Evolutionary conservation across 2,797 vertebrate species (phyloP).

Genomic region (Gambusia yucatana): DNA sequence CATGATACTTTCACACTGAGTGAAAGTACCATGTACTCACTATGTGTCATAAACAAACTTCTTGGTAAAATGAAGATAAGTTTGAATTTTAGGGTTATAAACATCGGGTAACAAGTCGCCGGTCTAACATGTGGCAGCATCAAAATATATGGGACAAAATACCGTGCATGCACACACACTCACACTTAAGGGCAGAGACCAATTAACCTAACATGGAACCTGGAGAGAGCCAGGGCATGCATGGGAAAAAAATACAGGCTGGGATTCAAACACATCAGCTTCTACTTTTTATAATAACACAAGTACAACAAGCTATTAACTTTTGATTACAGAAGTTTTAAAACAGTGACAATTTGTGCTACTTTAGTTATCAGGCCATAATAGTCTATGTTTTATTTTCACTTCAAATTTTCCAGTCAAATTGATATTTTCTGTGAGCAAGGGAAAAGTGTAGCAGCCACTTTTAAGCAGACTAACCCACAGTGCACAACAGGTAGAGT

Average conservation of each 20-base stretch:
- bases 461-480: background rate
- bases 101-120: background rate
- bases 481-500: background rate
- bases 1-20: background rate
- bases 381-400: background rate
- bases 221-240: background rate
- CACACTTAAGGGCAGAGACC: background rate
- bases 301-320: background rate
- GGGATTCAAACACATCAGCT: background rate
- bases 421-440: background rate
- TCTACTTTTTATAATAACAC: background rate
- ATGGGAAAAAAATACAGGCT: background rate
- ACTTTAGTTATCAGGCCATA: background rate
- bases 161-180: background rate
- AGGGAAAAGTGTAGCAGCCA: background rate
- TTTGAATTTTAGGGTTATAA: background rate
- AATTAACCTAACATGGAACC: background rate
- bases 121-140: background rate
- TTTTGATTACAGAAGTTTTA: background rate
- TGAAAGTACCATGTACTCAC: background rate
- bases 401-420: background rate
- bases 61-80: background rate
- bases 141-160: background rate
- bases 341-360: background rate
- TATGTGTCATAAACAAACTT: background rate